Evolutionary conservation across 1,140 invertebrate species (phyloP).

Genomic region (Planococcus citri): DNA sequence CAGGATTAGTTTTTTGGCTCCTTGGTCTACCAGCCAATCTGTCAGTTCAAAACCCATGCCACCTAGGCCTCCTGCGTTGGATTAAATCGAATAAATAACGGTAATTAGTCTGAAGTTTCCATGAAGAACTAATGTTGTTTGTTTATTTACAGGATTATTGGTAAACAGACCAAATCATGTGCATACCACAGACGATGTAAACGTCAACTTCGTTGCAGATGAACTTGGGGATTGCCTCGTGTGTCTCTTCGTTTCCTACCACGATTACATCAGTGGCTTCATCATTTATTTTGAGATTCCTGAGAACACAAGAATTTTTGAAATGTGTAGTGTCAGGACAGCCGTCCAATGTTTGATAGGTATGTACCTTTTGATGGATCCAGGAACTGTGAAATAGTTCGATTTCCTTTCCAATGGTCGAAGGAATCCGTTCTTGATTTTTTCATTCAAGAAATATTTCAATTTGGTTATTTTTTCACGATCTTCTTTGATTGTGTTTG

Average conservation of each 20-base stretch:
- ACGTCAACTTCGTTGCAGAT: background rate
- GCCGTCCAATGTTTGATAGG: too few relatives aligned
- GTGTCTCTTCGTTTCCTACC: background rate
- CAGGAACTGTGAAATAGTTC: too few relatives aligned
- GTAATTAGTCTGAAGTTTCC: too few relatives aligned
- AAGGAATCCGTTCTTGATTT: background rate
- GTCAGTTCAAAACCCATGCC: conserved; percentile 22
- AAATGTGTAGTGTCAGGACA: too few relatives aligned
- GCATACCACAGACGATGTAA: background rate
- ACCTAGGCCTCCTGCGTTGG: conserved; percentile 30
- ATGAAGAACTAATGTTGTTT: too few relatives aligned
- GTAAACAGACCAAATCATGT: too few relatives aligned
- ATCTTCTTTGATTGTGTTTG: background rate
- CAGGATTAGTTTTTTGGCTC: conserved; percentile 61
- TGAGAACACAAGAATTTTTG: too few relatives aligned
- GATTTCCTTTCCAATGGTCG: background rate
- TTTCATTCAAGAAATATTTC: background rate
- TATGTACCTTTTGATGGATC: too few relatives aligned
- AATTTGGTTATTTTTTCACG: background rate
- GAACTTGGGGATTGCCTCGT: background rate
- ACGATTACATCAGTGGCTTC: too few relatives aligned
- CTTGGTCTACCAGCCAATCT: conserved; percentile 40
- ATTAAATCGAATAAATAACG: too few relatives aligned
- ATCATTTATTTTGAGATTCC: too few relatives aligned
- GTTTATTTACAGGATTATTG: too few relatives aligned